Evolutionary conservation across 1,140 invertebrate species (phyloP).

Genomic region (Leptonema lineaticorne): DNA sequence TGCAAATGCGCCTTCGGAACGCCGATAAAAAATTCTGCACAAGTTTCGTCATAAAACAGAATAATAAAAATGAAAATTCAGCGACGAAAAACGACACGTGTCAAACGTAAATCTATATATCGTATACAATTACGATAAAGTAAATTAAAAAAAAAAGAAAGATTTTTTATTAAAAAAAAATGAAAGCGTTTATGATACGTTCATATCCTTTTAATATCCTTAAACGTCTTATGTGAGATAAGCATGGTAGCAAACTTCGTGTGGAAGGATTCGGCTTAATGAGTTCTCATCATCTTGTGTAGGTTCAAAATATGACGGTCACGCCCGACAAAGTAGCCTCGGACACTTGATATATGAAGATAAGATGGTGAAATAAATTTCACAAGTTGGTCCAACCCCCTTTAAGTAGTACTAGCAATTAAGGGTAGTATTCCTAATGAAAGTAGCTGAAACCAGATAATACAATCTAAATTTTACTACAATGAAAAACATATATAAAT

Average conservation of each 20-base stretch:
- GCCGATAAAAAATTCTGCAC: not conserved
- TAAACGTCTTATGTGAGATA: conserved; percentile 19
- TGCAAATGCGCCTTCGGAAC: conserved; percentile 7
- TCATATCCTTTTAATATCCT: no score
- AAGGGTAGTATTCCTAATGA: no score
- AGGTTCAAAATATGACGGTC: conserved; percentile 6
- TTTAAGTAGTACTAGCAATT: conserved; percentile 1
- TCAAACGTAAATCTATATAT: no score
- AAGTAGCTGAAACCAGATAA: no score
- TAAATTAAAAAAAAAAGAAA: no score
- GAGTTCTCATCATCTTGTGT: not conserved
- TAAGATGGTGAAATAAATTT: conserved; percentile 18
- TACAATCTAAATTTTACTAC: no score
- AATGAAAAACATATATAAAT: not conserved
- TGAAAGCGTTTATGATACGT: no score
- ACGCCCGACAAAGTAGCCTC: conserved; percentile 6
- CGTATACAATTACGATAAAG: no score
- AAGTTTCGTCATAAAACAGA: no score
- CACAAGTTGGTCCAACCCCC: not conserved
- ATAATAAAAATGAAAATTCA: no score
- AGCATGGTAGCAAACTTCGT: not conserved
- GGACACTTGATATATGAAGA: conserved; percentile 1
- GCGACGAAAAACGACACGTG: no score
- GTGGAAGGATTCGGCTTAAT: not conserved
- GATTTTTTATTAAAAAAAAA: no score